Evolutionary conservation across 2,797 vertebrate genomes (phyloP).

Genomic region (Melanogrammus aeglefinus): DNA sequence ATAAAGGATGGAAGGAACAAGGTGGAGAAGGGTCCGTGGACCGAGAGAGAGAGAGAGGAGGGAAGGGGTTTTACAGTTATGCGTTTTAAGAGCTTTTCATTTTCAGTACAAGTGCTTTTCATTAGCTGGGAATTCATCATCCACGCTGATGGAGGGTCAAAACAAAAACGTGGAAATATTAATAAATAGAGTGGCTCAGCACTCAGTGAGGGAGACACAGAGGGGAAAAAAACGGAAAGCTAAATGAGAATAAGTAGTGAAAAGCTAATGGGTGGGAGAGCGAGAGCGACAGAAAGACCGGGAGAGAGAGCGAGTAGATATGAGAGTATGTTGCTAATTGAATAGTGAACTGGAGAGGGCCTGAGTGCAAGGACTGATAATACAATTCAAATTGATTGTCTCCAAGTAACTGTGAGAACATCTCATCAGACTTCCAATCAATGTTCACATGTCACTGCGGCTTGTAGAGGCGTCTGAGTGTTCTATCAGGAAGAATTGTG

Average conservation of each 20-base stretch:
- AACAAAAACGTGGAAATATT: slow-evolving; percentile 61
- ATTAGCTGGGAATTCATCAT: slow-evolving; percentile 68
- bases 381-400: slow-evolving; percentile 74
- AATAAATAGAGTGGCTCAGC: slow-evolving; percentile 56
- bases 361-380: slow-evolving; percentile 70
- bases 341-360: slow-evolving; percentile 70
- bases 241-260: slow-evolving; percentile 14
- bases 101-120: slow-evolving; percentile 63
- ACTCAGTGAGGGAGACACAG: slow-evolving; percentile 15
- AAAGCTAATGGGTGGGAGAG: slow-evolving; percentile 17
- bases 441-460: slow-evolving; percentile 59
- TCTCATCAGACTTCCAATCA: slow-evolving; percentile 69
- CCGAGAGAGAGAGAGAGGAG: slow-evolving; percentile 11
- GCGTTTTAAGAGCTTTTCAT: slow-evolving; percentile 66
- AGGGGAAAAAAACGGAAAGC: slow-evolving; percentile 50
- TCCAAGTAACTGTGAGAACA: slow-evolving; percentile 66
- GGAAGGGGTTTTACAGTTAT: slow-evolving; percentile 36
- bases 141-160: slow-evolving; percentile 42
- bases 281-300: slow-evolving; percentile 19
- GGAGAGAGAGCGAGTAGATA: slow-evolving; percentile 1
- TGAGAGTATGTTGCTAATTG: slow-evolving; percentile 67
- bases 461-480: background rate
- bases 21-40: background rate
- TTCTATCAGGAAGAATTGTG: background rate
- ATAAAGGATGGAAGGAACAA: background rate